A percentile compares a stretch with the other conserved stretches of the same genome.
phyloP scores from a whole-genome alignment of 2,797 vertebrate species.

The Sibirionetta formosa region DNA sequence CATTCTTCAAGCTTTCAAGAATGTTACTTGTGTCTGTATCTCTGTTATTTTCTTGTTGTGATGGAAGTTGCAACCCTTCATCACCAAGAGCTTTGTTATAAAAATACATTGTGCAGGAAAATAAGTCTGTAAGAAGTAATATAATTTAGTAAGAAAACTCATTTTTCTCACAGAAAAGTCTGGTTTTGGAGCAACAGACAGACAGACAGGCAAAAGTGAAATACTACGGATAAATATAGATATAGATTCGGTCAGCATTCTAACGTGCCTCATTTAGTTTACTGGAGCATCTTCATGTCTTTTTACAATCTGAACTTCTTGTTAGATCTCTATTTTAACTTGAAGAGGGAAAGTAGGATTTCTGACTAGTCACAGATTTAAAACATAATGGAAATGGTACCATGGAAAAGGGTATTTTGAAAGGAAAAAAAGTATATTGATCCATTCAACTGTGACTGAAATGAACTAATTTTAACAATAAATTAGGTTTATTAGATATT shows the following conservation, averaged over 20 bases:
- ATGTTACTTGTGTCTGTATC: conserved; percentile 33
- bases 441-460: background rate
- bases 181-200: background rate
- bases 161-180: background rate
- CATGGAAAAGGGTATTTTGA: background rate
- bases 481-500: background rate
- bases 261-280: background rate
- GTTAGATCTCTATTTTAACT: background rate
- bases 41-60: conserved; percentile 59
- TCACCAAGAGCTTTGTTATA: background rate
- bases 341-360: background rate
- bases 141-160: background rate
- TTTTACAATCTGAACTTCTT: background rate
- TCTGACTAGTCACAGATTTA: background rate
- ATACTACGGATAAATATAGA: background rate
- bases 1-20: conserved; percentile 59
- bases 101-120: background rate
- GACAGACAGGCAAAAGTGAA: background rate
- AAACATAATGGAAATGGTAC: background rate
- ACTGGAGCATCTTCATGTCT: background rate
- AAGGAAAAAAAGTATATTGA: background rate
- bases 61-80: conserved; percentile 33
- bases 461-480: background rate
- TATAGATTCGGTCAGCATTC: background rate
- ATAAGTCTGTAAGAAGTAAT: background rate